Base-by-base conservation (phyloP, 2,797 vertebrate species). In the Meda fulgida region DNA sequence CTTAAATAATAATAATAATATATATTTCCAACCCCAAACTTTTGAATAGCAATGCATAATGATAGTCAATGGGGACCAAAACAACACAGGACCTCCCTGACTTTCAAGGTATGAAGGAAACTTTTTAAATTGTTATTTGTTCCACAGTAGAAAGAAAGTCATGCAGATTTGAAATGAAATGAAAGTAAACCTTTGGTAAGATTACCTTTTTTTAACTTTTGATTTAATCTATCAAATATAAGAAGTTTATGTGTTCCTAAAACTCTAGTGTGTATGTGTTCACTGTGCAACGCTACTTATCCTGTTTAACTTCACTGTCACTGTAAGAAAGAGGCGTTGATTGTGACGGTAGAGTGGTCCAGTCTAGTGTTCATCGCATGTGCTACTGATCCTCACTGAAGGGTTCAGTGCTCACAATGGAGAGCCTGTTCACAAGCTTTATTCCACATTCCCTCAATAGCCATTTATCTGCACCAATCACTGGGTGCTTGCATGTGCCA, bases 321-420 rank as follows among this genome's bases (percentile, higher is more conserved):
- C 46, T 40, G 48, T 13, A 3, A 55, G 81, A 66, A 70, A 63
- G 69, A 80, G 21, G 67, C 21, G 70, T 71, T 76, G 80, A 82
- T 51, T 63, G 70, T 67, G 69, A 87, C 48, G n/a, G 38, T 81
- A 73, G 58, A 43, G 65, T 84, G 69, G 82, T 46, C 34, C 34
- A 40, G 43, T 78, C 77, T 81, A 72, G 88, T 9, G 60, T 63
- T 86, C 83, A 82, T 84, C 86, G 51, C 55, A 26, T 29, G 58
- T 71, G 84, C 60, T 85, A 75, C 82, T 86, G 84, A 89, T 90
- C 86, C 86, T 86, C 81, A 72, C 79, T 80, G 72, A 84, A 83
- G 82, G 80, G 65, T 86, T 75, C 70, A 21, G 71, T n/a, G 43
- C 67, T 89, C 86, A 89, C 89, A 91, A 91, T 84, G 72, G 80